phyloP scores from a whole-genome alignment of 2,797 vertebrate species.

The Halcyon badia region DNA sequence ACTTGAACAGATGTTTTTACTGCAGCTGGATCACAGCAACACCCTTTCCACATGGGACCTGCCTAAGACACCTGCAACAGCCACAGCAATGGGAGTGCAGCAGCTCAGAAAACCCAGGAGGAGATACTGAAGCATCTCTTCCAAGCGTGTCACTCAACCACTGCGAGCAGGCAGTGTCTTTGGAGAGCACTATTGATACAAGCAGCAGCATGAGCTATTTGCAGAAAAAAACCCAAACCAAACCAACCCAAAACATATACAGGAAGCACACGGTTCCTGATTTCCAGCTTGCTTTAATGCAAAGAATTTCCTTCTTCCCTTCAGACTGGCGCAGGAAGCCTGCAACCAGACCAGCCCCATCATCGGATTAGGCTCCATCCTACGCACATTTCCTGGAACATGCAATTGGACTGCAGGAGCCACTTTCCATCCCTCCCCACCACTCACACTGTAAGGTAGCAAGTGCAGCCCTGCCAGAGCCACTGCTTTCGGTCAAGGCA shows the following conservation, averaged over 20 bases:
- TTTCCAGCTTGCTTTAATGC: background rate
- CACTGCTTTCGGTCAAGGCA: background rate
- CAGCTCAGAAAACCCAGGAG: background rate
- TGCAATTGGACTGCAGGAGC: background rate
- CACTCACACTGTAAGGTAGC: background rate
- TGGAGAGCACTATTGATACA: background rate
- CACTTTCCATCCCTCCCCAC: background rate
- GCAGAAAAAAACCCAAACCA: background rate
- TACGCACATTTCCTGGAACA: conserved; percentile 20
- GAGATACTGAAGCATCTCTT: background rate
- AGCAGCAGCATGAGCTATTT: background rate
- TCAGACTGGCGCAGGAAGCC: conserved; percentile 40
- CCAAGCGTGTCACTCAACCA: background rate
- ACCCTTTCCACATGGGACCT: background rate
- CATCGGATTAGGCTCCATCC: conserved; percentile 10
- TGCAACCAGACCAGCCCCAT: background rate
- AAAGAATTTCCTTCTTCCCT: conserved; percentile 51
- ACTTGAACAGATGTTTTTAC: background rate
- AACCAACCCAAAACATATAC: background rate
- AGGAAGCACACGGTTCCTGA: conserved; percentile 50
- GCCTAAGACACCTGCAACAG: background rate
- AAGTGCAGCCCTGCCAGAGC: background rate
- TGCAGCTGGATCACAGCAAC: background rate
- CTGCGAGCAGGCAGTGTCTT: background rate
- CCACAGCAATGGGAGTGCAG: background rate